Evolutionary conservation across 2,113 vertebrate species (phyloP).

Genomic region (Catagonus wagneri): DNA sequence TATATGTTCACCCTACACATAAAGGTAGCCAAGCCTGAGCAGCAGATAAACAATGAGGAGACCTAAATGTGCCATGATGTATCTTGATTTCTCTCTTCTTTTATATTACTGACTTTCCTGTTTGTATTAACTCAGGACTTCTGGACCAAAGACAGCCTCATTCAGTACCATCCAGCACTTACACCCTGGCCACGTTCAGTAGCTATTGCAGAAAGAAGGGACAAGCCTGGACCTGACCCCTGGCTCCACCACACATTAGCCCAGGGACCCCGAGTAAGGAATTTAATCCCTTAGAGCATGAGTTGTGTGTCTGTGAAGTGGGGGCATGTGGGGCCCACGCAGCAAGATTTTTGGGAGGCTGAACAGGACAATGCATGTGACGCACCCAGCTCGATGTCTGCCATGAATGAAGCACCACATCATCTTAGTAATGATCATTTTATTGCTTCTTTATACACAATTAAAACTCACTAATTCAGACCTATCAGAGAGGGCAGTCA

Average conservation of each 20-base stretch:
- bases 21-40: not conserved
- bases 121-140: not conserved
- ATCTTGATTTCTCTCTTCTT: not conserved
- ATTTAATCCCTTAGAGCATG: fast-evolving
- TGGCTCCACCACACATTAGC: too few relatives aligned
- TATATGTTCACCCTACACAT: not conserved
- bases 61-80: fast-evolving
- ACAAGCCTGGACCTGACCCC: not conserved
- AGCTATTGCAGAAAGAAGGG: not conserved
- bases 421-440: constrained; percentile 74
- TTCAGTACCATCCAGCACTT: not conserved
- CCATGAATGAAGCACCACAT: constrained; percentile 15
- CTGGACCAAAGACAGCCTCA: not conserved
- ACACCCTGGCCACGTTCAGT: fast-evolving
- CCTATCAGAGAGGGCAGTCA: constrained; percentile 75
- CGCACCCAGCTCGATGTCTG: not conserved
- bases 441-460: constrained; percentile 80
- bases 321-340: fast-evolving
- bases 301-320: not conserved
- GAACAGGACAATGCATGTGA: fast-evolving
- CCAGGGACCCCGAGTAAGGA: not conserved
- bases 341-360: not conserved
- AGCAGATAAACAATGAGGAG: not conserved
- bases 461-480: constrained; percentile 81
- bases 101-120: not conserved